Conservation (phyloP, 2,888 invertebrate genomes). For the Camponotus fellah region DNA sequence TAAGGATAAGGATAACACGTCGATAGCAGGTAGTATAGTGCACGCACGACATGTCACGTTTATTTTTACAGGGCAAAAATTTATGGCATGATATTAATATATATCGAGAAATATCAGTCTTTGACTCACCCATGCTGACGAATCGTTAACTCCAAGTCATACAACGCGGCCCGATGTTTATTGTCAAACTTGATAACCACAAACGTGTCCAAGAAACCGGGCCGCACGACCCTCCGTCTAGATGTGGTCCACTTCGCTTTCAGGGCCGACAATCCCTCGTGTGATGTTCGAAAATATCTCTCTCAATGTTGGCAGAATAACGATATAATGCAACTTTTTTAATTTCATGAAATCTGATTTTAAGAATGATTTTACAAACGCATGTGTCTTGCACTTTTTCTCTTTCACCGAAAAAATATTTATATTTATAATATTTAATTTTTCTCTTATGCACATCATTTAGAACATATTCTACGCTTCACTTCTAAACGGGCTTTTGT, state of each 20-base stretch:
- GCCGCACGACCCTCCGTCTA: slow-evolving; percentile 54
- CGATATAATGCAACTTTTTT: too few relatives aligned
- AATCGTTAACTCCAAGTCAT: slow-evolving; percentile 77
- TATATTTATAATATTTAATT: too few relatives aligned
- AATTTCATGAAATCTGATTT: too few relatives aligned
- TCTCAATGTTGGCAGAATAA: too few relatives aligned
- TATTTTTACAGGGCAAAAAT: slow-evolving; percentile 41
- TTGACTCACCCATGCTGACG: slow-evolving; percentile 78
- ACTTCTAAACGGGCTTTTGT: not conserved
- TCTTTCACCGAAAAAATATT: too few relatives aligned
- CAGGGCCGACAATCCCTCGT: too few relatives aligned
- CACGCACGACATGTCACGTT: slow-evolving; percentile 27
- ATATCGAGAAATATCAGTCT: slow-evolving; percentile 11
- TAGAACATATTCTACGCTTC: too few relatives aligned
- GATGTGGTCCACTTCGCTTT: too few relatives aligned
- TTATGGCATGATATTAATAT: not conserved
- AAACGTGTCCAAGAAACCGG: slow-evolving; percentile 68
- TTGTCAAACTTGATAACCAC: slow-evolving; percentile 73
- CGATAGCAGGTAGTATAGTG: not conserved
- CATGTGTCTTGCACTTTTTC: too few relatives aligned
- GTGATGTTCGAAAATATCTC: too few relatives aligned
- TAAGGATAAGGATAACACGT: not conserved
- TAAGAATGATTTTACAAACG: too few relatives aligned
- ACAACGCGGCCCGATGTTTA: slow-evolving; percentile 72
- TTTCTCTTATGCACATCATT: too few relatives aligned